Evolutionary conservation across 2,797 vertebrate species (phyloP), one percentile per base, ranked within the genome.

Genomic region (Smutsia gigantea): DNA sequence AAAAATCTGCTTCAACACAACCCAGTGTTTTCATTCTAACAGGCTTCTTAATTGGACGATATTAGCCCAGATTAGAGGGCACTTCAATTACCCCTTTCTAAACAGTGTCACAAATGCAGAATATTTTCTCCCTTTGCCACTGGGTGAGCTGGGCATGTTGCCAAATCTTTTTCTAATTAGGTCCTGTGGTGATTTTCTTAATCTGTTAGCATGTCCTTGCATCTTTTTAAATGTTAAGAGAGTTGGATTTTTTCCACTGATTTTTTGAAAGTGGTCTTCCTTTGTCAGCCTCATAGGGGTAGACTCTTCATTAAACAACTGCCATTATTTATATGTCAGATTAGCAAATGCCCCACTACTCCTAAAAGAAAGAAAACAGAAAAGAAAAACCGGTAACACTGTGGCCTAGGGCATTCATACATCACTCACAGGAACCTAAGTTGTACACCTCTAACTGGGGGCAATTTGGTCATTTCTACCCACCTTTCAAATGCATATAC

Each of bases 81-180:
- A 97, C 49, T 93, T 93, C 96, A 97, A 97, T 96, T 81, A 96
- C 5, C 39, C 82, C 78, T 96, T 95, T 84, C 63, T 90, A 96
- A 93, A 90, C 77, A 95, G 68, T 84, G 64, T 94, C 86, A 96
- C 88, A 75, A 93, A 97, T 49, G 71, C 49, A 89, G 85, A 86
- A 87, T 90, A 93, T 95, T 91, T 90, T 96, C 71, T 89, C 78
- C 92, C 46, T 96, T 91, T 94, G 85, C 53, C 69, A 66, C 17
- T 51, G 86, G 51, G 83, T 90, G 81, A 93, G 29, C 68, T 78
- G 90, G 97, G 97, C 94, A 94, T 13, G n/a, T 46, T 88, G 96
- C 96, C 97, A 97, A 19, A 64, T 79, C 86, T 95, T 77, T 90
- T 96, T 91, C 87, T 96, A 95, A 96, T 84, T 93, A 92, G 85